Percentiles rank a stretch among this genome's conserved stretches.
These are phyloP conservation scores for Plebejus anna DNA, from an alignment of 2,888 invertebrate genomes.

Conservation along the genomic window DNA sequence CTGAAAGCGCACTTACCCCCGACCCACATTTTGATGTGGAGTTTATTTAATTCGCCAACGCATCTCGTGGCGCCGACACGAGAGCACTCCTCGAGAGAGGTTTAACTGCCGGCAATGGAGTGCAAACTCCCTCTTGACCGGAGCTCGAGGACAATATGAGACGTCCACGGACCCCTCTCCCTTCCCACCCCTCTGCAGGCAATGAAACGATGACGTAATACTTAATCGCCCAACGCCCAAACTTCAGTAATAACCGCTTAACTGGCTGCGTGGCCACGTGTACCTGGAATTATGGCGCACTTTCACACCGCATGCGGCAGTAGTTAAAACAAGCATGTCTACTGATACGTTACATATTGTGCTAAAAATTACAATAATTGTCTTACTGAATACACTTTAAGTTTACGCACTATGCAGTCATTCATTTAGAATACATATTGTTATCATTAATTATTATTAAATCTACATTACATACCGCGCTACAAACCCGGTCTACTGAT, in stretches of 20 bases:
- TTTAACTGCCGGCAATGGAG: not conserved
- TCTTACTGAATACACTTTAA: too few species aligned
- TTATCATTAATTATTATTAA: too few species aligned
- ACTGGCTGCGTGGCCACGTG: not conserved
- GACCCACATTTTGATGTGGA: not conserved
- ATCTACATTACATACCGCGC: too few species aligned
- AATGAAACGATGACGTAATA: not conserved
- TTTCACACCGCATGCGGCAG: not conserved
- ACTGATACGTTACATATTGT: too few species aligned
- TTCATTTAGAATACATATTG: too few species aligned
- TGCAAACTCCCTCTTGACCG: constrained; percentile 1
- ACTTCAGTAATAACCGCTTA: not conserved
- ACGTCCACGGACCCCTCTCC: not conserved
- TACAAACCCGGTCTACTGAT: too few species aligned
- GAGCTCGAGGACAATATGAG: not conserved
- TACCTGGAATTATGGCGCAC: not conserved
- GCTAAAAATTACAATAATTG: too few species aligned
- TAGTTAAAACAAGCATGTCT: too few species aligned
- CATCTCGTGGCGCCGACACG: constrained; percentile 4
- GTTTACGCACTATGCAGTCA: too few species aligned
- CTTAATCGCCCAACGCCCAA: not conserved
- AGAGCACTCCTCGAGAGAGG: not conserved
- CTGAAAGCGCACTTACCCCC: not conserved
- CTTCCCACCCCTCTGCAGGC: not conserved
- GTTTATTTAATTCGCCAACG: not conserved